These are phyloP conservation scores for Mormyrops boulengeri DNA, from an alignment of 2,797 vertebrate genomes.

Conservation along the genomic window DNA sequence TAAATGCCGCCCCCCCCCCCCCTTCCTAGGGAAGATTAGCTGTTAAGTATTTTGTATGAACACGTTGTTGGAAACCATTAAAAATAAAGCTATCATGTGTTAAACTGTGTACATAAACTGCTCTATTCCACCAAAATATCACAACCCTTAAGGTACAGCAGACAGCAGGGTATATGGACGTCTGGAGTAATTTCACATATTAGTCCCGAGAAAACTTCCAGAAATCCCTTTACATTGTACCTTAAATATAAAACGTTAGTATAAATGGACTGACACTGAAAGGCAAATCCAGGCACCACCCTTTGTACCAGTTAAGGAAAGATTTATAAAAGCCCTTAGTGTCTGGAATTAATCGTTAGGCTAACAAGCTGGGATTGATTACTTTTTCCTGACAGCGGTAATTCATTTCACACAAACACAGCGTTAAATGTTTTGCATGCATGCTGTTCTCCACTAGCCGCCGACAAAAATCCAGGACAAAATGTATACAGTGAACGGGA, in stretches of 20 bases:
- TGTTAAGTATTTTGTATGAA: background rate
- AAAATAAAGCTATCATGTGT: background rate
- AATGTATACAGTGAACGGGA: background rate
- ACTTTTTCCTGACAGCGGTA: slow-evolving; percentile 2
- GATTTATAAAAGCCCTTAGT: slow-evolving; percentile 7
- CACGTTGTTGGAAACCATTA: background rate
- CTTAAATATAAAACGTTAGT: background rate
- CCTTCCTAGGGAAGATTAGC: background rate
- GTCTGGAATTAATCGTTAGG: slow-evolving; percentile 10
- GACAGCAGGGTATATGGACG: background rate
- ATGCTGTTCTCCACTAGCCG: background rate
- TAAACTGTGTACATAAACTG: background rate
- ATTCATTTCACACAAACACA: background rate
- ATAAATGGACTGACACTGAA: background rate
- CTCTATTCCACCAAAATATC: background rate
- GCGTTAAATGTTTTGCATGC: background rate
- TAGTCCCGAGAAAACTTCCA: background rate
- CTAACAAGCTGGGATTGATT: slow-evolving; percentile 16
- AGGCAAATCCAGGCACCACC: background rate
- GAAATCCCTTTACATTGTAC: background rate
- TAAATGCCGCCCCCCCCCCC: background rate
- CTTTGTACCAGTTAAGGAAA: background rate
- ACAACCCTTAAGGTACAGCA: background rate
- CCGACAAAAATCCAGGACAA: background rate
- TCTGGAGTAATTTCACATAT: background rate